phyloP scores from a whole-genome alignment of 2,888 invertebrate genomes.

The Cancer borealis region DNA sequence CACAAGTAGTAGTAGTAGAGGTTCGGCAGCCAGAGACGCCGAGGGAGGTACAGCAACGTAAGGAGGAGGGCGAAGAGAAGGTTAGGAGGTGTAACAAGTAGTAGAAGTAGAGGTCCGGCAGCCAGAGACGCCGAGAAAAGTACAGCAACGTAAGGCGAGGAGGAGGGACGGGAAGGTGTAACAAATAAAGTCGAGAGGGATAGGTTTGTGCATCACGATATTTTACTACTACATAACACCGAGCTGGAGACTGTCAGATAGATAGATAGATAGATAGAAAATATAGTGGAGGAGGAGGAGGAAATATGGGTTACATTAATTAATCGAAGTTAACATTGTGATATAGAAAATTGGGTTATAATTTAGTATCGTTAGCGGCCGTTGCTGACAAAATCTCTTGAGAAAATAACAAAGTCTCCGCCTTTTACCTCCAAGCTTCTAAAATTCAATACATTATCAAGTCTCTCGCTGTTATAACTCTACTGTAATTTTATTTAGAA shows the following conservation, averaged over 20 bases:
- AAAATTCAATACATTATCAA: not conserved
- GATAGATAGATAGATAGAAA: not conserved
- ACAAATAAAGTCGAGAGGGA: not conserved
- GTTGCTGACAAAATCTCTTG: not conserved
- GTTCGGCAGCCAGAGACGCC: too few species aligned
- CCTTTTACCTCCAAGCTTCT: not conserved
- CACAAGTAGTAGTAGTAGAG: not conserved
- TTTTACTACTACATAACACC: not conserved
- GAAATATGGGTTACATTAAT: not conserved
- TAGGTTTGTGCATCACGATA: not conserved
- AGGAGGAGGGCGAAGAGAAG: not conserved
- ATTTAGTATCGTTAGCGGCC: conserved; percentile 3
- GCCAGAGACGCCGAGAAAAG: not conserved
- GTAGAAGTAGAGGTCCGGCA: too few species aligned
- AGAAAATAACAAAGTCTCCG: not conserved
- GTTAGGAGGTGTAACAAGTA: too few species aligned
- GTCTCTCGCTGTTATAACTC: not conserved
- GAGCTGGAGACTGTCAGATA: not conserved
- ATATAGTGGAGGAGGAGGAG: not conserved
- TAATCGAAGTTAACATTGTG: not conserved
- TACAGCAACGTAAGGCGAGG: not conserved
- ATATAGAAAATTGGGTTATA: not conserved
- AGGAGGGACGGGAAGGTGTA: not conserved
- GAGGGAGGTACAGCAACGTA: not conserved
- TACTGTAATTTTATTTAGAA: not conserved